These are phyloP conservation scores for Petrosia ficiformis DNA, from an alignment of 37 sponge, comb jelly and placozoan species.

Conservation along the genomic window DNA sequence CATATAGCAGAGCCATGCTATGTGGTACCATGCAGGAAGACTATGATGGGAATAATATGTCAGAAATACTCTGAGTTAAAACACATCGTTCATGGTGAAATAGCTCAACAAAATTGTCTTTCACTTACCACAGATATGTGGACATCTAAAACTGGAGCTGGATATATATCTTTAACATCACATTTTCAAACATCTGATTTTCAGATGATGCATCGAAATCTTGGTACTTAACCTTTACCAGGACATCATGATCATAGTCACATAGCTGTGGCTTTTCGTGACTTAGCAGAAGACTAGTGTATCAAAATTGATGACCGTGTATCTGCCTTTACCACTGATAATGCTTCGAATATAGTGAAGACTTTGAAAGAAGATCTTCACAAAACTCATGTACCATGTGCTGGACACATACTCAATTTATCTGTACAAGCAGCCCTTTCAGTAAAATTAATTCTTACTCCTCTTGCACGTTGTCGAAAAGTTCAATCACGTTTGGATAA, in stretches of 20 bases:
- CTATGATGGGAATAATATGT: background rate
- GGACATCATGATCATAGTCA: slow-evolving; percentile 14
- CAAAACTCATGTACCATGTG: slow-evolving; percentile 6
- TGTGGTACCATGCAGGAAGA: slow-evolving; percentile 14
- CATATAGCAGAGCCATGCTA: slow-evolving; percentile 19
- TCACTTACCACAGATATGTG: slow-evolving; percentile 21
- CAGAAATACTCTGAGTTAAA: background rate
- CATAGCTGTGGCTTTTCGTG: background rate
- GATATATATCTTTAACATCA: slow-evolving; percentile 5
- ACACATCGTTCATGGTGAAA: background rate
- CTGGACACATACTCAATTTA: slow-evolving; percentile 21
- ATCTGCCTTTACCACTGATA: slow-evolving; percentile 10
- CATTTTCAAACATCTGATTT: slow-evolving; percentile 10
- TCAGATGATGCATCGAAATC: slow-evolving; percentile 19
- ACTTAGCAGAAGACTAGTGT: background rate
- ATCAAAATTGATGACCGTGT: slow-evolving; percentile 22
- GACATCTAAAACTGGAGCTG: slow-evolving; percentile 9
- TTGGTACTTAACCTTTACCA: slow-evolving; percentile 17
- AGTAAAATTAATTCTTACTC: background rate
- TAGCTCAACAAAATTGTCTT: background rate
- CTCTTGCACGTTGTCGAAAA: background rate
- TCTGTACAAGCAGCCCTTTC: slow-evolving; percentile 5
- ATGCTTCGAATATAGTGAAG: slow-evolving; percentile 15
- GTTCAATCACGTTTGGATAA: slow-evolving; percentile 5
- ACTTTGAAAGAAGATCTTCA: slow-evolving; percentile 15